Conservation (phyloP, 2,888 invertebrate genomes). For the Leucophenga montana region DNA sequence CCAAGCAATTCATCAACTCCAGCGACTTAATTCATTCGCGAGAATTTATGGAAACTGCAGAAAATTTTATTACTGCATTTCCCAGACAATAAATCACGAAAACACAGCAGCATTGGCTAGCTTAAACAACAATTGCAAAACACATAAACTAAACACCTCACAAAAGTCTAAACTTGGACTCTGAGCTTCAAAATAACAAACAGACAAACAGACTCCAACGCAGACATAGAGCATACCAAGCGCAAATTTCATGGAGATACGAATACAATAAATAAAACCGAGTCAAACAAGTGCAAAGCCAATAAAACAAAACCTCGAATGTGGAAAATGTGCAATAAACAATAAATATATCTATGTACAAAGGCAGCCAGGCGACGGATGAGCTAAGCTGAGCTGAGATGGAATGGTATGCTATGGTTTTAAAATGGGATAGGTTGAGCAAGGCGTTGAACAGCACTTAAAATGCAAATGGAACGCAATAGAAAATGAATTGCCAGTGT, state of each 20-base stretch:
- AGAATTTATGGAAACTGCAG: too few species aligned
- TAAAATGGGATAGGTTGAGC: not conserved
- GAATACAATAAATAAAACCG: not conserved
- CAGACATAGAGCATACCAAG: not conserved
- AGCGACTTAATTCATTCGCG: too few species aligned
- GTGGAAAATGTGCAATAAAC: conserved; percentile 23
- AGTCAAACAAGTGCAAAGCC: conserved; percentile 15
- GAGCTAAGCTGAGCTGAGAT: not conserved
- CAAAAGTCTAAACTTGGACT: not conserved
- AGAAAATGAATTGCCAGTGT: conserved; percentile 16
- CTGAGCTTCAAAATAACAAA: not conserved
- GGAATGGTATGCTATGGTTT: not conserved
- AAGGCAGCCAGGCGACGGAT: not conserved
- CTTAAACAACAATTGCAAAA: conserved; percentile 15
- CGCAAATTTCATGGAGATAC: conserved; percentile 10
- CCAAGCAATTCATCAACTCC: too few species aligned
- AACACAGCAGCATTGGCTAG: conserved; percentile 5
- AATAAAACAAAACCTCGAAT: conserved; percentile 26
- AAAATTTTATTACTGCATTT: conserved; percentile 22
- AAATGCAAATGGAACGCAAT: conserved; percentile 24
- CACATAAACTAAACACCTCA: conserved; percentile 21
- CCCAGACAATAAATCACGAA: conserved; percentile 16
- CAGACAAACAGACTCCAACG: not conserved
- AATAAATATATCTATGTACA: conserved; percentile 10
- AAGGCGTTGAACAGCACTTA: conserved; percentile 9